Conservation (phyloP, 2,797 vertebrate species). For the Alfaro cultratus region DNA sequence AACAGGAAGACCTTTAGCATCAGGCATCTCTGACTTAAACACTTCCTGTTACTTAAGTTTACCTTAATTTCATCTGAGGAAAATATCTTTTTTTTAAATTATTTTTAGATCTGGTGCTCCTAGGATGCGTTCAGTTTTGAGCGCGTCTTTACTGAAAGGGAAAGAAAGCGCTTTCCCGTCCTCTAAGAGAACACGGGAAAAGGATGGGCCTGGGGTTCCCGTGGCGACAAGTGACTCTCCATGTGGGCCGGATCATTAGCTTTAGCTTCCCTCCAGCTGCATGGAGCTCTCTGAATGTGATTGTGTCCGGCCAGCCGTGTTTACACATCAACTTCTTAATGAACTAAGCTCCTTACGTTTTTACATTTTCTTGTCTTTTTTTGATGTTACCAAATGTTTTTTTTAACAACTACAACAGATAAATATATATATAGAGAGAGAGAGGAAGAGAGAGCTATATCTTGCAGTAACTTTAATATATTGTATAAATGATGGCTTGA, state of each 20-base stretch:
- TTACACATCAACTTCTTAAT: slow-evolving; percentile 81
- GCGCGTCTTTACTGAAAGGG: slow-evolving; percentile 33
- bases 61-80: background rate
- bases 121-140: slow-evolving; percentile 4
- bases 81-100: background rate
- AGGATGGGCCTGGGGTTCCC: slow-evolving; percentile 48
- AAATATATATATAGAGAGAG: slow-evolving; percentile 41
- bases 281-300: slow-evolving; percentile 82
- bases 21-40: slow-evolving; percentile 7
- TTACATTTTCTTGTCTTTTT: slow-evolving; percentile 61
- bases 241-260: slow-evolving; percentile 74
- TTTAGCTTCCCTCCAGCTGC: slow-evolving; percentile 71
- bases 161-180: slow-evolving; percentile 65
- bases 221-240: slow-evolving; percentile 65
- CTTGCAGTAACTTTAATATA: slow-evolving; percentile 86
- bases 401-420: slow-evolving; percentile 77
- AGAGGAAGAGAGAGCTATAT: slow-evolving; percentile 75
- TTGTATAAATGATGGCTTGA: slow-evolving; percentile 85
- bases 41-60: slow-evolving; percentile 10
- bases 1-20: slow-evolving; percentile 51
- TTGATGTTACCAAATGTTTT: slow-evolving; percentile 78
- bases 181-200: slow-evolving; percentile 36
- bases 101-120: background rate
- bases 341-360: slow-evolving; percentile 79
- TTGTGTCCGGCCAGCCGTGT: slow-evolving; percentile 75